These are phyloP conservation scores for Manis pentadactyla DNA, from an alignment of 2,797 vertebrate genomes.

Conservation along the genomic window DNA sequence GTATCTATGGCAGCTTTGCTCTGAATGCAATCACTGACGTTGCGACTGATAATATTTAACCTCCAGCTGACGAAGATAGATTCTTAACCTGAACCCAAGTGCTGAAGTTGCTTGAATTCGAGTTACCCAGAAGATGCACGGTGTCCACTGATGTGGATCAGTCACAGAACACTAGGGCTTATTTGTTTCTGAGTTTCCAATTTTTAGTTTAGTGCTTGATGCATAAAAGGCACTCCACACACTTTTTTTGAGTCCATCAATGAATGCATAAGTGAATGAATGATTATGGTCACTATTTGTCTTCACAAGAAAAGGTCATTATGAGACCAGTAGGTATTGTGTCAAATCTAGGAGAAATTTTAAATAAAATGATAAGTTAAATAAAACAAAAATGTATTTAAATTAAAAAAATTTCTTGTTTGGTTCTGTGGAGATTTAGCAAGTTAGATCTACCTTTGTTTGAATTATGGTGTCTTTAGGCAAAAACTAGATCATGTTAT, in stretches of 20 bases:
- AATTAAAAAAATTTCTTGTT: conserved; percentile 50
- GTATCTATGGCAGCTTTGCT: background rate
- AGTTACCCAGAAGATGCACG: background rate
- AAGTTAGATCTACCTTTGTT: conserved; percentile 62
- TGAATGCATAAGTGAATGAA: conserved; percentile 34
- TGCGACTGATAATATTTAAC: background rate
- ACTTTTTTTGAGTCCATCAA: conserved; percentile 35
- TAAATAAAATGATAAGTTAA: conserved; percentile 39
- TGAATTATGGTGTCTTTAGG: conserved; percentile 40
- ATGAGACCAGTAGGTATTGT: background rate
- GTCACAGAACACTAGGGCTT: conserved; percentile 11
- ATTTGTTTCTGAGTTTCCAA: conserved; percentile 50
- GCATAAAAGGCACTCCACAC: conserved; percentile 49
- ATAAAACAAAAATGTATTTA: background rate
- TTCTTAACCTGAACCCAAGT: background rate
- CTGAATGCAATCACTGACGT: background rate
- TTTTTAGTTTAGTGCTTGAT: conserved; percentile 14
- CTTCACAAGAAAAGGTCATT: conserved; percentile 40
- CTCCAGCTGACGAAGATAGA: background rate
- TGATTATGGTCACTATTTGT: conserved; percentile 44
- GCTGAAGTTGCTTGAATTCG: background rate
- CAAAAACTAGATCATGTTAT: conserved; percentile 42
- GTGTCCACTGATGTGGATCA: background rate
- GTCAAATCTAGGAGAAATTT: conserved; percentile 48
- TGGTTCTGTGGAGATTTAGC: conserved; percentile 22